phyloP scores from a whole-genome alignment of 2,113 vertebrate species.

The Falcunculus frontatus region DNA sequence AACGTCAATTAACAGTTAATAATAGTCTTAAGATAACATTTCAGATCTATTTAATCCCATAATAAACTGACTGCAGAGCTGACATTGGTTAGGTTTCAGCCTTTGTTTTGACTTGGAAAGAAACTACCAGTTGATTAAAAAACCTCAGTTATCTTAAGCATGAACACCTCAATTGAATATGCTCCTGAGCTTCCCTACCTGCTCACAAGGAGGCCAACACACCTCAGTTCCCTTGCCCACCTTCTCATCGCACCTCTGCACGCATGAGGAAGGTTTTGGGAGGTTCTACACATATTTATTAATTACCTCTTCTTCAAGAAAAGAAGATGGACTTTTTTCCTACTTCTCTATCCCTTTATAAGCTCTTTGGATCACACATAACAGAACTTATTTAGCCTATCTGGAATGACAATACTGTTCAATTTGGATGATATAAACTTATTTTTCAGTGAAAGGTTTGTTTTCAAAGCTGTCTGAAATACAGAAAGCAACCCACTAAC shows the following conservation, averaged over 20 bases:
- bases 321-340: not conserved
- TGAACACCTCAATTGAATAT: not conserved
- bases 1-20: slow-evolving; percentile 15
- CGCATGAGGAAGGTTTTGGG: not conserved
- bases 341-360: not conserved
- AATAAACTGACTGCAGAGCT: not conserved
- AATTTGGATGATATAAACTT: not conserved
- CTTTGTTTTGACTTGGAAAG: not conserved
- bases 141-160: not conserved
- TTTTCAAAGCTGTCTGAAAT: not conserved
- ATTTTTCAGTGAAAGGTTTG: not conserved
- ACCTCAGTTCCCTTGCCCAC: not conserved
- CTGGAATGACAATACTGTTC: not conserved
- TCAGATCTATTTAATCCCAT: not conserved
- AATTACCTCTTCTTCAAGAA: not conserved
- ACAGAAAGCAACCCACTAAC: not conserved
- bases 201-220: not conserved
- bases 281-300: not conserved
- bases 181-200: not conserved
- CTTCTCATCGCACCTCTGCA: not conserved
- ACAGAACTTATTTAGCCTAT: not conserved
- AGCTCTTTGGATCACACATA: not conserved
- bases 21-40: not conserved
- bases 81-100: not conserved
- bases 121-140: not conserved